Conservation (phyloP, 2,888 invertebrate species). For the Poecilobothrus nobilitatus region DNA sequence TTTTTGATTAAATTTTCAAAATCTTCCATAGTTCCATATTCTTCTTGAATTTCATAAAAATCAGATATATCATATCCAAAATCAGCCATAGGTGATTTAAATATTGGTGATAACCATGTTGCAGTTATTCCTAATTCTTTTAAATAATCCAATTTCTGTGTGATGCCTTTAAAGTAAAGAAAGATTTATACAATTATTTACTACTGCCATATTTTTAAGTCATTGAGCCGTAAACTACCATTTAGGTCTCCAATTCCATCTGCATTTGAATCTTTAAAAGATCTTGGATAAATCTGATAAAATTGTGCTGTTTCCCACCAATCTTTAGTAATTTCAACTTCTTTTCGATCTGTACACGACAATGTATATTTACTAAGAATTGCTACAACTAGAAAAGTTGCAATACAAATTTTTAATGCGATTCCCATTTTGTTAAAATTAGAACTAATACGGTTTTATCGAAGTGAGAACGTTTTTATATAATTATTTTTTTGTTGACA, state of each 20-base stretch:
- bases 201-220: constrained; percentile 76
- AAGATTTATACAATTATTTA: constrained; percentile 83
- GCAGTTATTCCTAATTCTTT: constrained; percentile 58
- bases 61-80: constrained; percentile 70
- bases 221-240: constrained; percentile 53
- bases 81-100: constrained; percentile 63
- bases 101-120: constrained; percentile 67
- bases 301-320: constrained; percentile 79
- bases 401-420: constrained; percentile 48
- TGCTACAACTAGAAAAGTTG: neutral
- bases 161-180: constrained; percentile 49
- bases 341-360: neutral
- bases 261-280: constrained; percentile 72
- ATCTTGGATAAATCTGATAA: constrained; percentile 79
- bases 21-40: constrained; percentile 53
- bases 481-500: too few relatives aligned
- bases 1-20: constrained; percentile 54
- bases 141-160: constrained; percentile 54
- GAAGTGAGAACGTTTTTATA: too few relatives aligned
- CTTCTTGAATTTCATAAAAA: constrained; percentile 51
- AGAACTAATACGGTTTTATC: too few relatives aligned
- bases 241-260: constrained; percentile 79
- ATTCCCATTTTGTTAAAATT: constrained; percentile 43
- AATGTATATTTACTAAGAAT: neutral
- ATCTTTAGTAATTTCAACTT: constrained; percentile 40